A percentile compares a stretch with the other conserved stretches of the same genome.
Evolutionary conservation across 2,888 invertebrate genomes (phyloP).

Genomic region (Orthosia gracilis): DNA sequence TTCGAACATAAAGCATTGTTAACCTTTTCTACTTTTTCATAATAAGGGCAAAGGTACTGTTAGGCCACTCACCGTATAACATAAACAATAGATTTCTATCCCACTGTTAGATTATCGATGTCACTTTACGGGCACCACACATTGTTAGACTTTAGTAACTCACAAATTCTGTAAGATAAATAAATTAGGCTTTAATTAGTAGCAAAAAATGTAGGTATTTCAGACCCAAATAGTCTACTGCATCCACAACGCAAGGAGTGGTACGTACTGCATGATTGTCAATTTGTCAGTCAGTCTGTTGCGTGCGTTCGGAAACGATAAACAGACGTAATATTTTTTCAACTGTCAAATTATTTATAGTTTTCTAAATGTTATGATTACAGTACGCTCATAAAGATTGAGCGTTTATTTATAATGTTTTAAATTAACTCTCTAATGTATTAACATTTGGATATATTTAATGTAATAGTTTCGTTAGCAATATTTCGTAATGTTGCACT

Average conservation of each 20-base stretch:
- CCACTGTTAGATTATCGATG: constrained; percentile 37
- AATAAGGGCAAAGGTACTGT: constrained; percentile 64
- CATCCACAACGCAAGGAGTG: constrained; percentile 68
- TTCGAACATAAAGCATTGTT: constrained; percentile 53
- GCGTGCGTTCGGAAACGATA: constrained; percentile 66
- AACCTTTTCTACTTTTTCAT: constrained; percentile 54
- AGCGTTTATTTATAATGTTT: constrained; percentile 15
- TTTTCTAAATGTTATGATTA: constrained; percentile 24
- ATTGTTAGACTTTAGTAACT: constrained; percentile 38
- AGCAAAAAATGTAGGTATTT: constrained; percentile 39
- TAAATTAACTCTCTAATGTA: background rate
- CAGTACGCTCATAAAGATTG: constrained; percentile 3
- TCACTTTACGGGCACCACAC: constrained; percentile 36
- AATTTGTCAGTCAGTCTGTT: constrained; percentile 8
- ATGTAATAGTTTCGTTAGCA: background rate
- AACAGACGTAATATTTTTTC: constrained; percentile 26
- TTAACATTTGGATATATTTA: constrained; percentile 5
- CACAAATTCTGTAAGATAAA: constrained; percentile 54
- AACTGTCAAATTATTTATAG: constrained; percentile 49
- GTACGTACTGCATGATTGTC: constrained; percentile 58
- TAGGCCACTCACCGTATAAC: constrained; percentile 70
- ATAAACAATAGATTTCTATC: constrained; percentile 71
- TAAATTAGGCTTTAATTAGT: constrained; percentile 33
- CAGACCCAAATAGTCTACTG: constrained; percentile 52
- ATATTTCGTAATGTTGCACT: background rate